Base-by-base conservation (phyloP, 2,797 vertebrate species). In the Euthynnus affinis region DNA sequence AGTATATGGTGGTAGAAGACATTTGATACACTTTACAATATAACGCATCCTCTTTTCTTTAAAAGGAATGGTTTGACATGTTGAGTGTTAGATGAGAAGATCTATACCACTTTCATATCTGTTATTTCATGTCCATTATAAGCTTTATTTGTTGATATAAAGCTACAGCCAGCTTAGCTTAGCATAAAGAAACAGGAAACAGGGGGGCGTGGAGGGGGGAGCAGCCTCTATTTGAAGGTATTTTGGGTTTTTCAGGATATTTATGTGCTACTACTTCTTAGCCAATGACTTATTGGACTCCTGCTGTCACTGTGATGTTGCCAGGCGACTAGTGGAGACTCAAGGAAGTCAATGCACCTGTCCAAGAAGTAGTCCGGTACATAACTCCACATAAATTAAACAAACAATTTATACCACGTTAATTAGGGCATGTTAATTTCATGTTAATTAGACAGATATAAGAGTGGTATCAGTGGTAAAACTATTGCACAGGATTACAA, bases 61-160 rank as follows among this genome's bases (percentile, higher is more conserved):
- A 20, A 8, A 8, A 69, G 29, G 4, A 56, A 60, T 17, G 23
- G 14, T 29, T 57, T 48, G 58, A 52, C 14, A 62, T 18, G 5
- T n/a, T 6, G 9, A 57, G 18, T 12, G 52, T 29, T n/a, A 15
- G 1, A 10, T 5, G 0, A 57, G 0, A 58, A 5, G 14, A 17
- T 15, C 6, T 9, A 56, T n/a, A 20, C 5, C 6, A 10, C 29
- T 3, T 15, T 58, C 22, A 3, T 46, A 20, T 18, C 14, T 48
- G 53, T 74, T 18, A 48, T 48, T 18, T 48, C 5, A 48, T 48
- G 42, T 17, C 17, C 7, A 3, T 49, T 49, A 42, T 42, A 42
- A 4, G 12, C 40, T 14, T 42, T 13, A 8, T 20, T 49, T 20
- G 3, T 20, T 20, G 46, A 20, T 48, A 20, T 42, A n/a, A 57